Conservation (phyloP, 2,797 vertebrate genomes). For the Paratrypauchen microcephalus region DNA sequence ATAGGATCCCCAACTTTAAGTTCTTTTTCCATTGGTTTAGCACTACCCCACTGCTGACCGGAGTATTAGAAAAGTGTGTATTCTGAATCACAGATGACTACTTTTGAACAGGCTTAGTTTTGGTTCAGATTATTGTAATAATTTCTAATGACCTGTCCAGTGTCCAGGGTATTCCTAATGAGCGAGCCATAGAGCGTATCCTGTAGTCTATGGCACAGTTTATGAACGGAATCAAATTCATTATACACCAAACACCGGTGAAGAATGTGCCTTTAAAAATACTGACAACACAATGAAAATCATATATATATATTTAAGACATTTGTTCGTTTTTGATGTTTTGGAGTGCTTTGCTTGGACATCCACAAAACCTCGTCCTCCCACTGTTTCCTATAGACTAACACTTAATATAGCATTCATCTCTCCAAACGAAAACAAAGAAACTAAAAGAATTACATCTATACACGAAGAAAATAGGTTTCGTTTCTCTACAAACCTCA, state of each 20-base stretch:
- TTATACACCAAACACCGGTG: not conserved
- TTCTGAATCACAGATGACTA: no score
- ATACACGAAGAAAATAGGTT: conserved; percentile 74
- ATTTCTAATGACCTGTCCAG: no score
- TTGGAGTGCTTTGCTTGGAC: conserved; percentile 63
- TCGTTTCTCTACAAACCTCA: conserved; percentile 74
- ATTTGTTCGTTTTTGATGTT: conserved; percentile 48
- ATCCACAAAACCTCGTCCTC: conserved; percentile 44
- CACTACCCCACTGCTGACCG: no score
- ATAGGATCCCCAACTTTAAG: no score
- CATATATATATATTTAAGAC: conserved; percentile 55
- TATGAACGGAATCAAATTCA: not conserved
- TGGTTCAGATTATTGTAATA: no score
- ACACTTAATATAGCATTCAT: conserved; percentile 67
- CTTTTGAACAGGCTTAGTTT: no score
- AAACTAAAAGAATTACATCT: conserved; percentile 69
- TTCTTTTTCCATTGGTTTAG: no score
- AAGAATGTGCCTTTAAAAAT: conserved; percentile 41
- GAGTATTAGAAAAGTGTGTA: no score
- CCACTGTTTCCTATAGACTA: conserved; percentile 65
- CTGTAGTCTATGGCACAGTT: not conserved
- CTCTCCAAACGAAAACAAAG: conserved; percentile 55
- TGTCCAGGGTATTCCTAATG: no score
- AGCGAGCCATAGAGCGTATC: not conserved
- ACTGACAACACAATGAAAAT: conserved; percentile 30